phyloP scores from a whole-genome alignment of 1,140 invertebrate genomes.

The Zaprionus capensis region DNA sequence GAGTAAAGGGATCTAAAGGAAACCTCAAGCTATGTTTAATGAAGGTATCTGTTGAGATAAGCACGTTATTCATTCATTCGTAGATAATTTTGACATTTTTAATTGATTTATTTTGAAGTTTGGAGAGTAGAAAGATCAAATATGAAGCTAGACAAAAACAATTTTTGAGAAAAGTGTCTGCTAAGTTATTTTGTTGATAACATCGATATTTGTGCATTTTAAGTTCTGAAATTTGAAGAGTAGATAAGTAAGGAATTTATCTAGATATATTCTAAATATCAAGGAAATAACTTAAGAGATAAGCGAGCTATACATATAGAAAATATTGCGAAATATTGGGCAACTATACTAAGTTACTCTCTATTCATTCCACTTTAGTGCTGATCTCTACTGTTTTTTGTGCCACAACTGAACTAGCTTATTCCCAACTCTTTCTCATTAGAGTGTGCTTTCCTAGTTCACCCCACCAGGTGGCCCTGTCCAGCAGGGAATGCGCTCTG shows the following conservation, averaged over 20 bases:
- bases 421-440: not conserved
- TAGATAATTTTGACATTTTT: not conserved
- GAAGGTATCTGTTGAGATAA: not conserved
- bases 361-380: too few relatives aligned
- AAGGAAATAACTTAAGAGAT: not conserved
- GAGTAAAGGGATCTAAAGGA: too few relatives aligned
- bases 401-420: not conserved
- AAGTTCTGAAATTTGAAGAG: not conserved
- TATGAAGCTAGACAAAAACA: not conserved
- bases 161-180: too few relatives aligned
- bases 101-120: not conserved
- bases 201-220: not conserved
- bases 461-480: constrained; percentile 26
- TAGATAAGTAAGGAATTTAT: not conserved
- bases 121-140: not conserved
- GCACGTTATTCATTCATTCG: not conserved
- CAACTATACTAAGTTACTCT: too few relatives aligned
- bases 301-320: not conserved
- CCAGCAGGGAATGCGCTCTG: constrained; percentile 13
- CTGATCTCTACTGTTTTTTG: too few relatives aligned
- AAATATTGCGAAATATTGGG: too few relatives aligned
- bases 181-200: too few relatives aligned
- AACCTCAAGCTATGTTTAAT: not conserved
- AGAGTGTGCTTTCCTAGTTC: not conserved
- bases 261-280: not conserved